Base-by-base conservation (phyloP, 2,113 vertebrate species). In the Xiphophorus couchianus region DNA sequence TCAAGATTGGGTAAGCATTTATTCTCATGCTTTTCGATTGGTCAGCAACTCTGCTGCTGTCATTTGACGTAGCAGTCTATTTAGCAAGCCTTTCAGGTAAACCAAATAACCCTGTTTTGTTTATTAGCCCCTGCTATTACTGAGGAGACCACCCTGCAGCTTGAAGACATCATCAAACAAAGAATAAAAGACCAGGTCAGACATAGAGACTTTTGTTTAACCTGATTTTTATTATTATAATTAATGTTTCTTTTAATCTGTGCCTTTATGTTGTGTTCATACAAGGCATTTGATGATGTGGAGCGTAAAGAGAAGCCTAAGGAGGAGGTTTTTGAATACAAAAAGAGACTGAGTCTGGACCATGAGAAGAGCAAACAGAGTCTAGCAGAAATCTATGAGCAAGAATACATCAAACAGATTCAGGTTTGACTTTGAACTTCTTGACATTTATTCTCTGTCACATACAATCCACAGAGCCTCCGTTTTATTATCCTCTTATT, bases 281-380 rank as follows among this genome's bases (percentile, higher is more conserved):
- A 62, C 76, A 54, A 98, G 98, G 96, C 95, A 0, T 99, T 97
- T 95, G 97, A 99, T 81, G 98, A 99, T 39, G 97, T 99, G 3
- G 95, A 97, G 33, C 95, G 96, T 0, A 99, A 99, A 84, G 97
- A 98, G 89, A 99, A 97, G 70, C 97, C 97, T 0, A 98, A 97
- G 80, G 98, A 98, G 64, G 95, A 97, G 2, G 94, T 93, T 0
- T 97, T 95, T 91, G 97, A 99, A 44, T 99, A 97, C 80, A 99
- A 98, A 78, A 99, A 99, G 87, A 94, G 96, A 19, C 82, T 99
- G 33, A 96, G 95, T 0, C 89, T 99, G 90, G 97, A 99, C 88
- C 96, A 99, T 0, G 97, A 99, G 84, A 98, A 99, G 92, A 98
- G 98, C 94, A 99, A 99, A 76, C 90, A 96, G 88, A 99, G 97